Evolutionary conservation across 2,797 vertebrate species (phyloP).

Genomic region (Galaxias olidus): DNA sequence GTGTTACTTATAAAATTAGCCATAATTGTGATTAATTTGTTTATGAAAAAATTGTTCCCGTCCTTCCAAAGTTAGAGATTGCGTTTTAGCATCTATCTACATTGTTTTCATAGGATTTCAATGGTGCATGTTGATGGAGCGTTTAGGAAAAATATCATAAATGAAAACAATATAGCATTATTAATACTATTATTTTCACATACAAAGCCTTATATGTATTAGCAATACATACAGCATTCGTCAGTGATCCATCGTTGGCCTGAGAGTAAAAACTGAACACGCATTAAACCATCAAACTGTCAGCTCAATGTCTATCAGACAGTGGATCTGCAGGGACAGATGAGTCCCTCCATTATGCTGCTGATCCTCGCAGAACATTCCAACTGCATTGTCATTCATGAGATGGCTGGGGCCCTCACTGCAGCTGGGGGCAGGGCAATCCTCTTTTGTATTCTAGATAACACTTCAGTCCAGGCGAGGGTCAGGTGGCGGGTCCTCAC

Average conservation of each 20-base stretch:
- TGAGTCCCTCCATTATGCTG: slow-evolving; percentile 35
- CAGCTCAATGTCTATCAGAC: slow-evolving; percentile 28
- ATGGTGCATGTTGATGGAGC: too few relatives aligned
- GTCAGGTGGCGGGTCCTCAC: slow-evolving; percentile 40
- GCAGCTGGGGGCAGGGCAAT: slow-evolving; percentile 34
- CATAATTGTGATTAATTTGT: too few relatives aligned
- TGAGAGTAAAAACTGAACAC: neutral
- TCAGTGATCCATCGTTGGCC: neutral
- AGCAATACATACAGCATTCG: neutral
- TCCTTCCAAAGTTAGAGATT: too few relatives aligned
- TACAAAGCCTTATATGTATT: too few relatives aligned
- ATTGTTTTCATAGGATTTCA: too few relatives aligned
- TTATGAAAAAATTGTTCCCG: too few relatives aligned
- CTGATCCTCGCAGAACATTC: slow-evolving; percentile 38
- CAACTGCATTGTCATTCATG: slow-evolving; percentile 48
- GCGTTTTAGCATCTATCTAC: too few relatives aligned
- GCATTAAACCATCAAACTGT: neutral
- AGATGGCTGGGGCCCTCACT: slow-evolving; percentile 47
- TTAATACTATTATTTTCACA: too few relatives aligned
- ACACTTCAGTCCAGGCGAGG: slow-evolving; percentile 37
- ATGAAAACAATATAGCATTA: too few relatives aligned
- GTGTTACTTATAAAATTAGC: too few relatives aligned
- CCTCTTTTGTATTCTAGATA: slow-evolving; percentile 50
- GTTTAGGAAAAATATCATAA: too few relatives aligned
- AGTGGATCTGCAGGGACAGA: neutral